Percentiles rank a stretch among this genome's conserved stretches.
phyloP scores from a whole-genome alignment of 2,797 vertebrate species.

The Mormyrus proboscirostris region DNA sequence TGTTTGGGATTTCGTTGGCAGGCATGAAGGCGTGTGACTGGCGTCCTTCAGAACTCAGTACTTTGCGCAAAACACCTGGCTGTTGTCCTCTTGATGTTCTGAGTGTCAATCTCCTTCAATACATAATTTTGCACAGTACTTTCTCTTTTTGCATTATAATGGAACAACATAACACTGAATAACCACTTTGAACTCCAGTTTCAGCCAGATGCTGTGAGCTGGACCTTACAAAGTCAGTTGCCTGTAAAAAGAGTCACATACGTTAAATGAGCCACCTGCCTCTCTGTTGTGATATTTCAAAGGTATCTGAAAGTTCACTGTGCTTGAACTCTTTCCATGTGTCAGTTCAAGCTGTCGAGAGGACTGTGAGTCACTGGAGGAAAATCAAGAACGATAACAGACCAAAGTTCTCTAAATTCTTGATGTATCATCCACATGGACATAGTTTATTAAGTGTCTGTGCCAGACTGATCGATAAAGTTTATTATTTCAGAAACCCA shows the following conservation, averaged over 20 bases:
- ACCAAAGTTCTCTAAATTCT: not conserved
- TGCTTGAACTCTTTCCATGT: not conserved
- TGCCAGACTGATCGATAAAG: not conserved
- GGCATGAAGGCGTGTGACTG: not conserved
- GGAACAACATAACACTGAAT: slow-evolving; percentile 1
- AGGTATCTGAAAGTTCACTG: not conserved
- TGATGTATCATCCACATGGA: not conserved
- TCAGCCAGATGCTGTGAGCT: not conserved
- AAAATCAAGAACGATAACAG: not conserved
- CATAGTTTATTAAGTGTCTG: not conserved
- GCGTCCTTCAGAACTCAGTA: not conserved
- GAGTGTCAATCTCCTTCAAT: not conserved
- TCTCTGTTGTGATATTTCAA: not conserved
- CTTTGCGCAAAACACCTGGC: not conserved
- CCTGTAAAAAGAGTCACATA: not conserved
- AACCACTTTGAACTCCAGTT: slow-evolving; percentile 9
- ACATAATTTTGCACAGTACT: not conserved
- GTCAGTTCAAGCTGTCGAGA: not conserved
- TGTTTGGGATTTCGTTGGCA: not conserved
- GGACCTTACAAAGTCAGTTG: not conserved
- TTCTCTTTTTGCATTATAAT: slow-evolving; percentile 6
- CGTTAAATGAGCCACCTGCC: not conserved
- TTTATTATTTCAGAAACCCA: not conserved
- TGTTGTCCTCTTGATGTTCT: slow-evolving; percentile 10
- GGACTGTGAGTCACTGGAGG: not conserved